A percentile compares a stretch with the other conserved stretches of the same genome.
Conservation (phyloP, 2,888 invertebrate species). For the Gasteruption jaculator region DNA sequence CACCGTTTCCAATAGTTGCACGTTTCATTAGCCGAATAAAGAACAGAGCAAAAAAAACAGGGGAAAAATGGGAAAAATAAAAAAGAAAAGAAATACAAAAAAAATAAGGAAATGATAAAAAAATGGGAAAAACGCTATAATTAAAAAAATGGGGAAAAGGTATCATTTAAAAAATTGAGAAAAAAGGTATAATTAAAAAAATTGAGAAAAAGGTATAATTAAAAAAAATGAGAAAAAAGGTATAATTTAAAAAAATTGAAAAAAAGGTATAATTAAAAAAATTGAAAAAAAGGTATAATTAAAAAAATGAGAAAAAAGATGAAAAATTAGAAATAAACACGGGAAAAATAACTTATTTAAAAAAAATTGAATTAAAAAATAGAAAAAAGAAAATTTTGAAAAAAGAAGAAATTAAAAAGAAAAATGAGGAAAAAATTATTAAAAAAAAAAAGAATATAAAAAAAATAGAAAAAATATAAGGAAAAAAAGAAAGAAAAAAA, state of each 20-base stretch:
- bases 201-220: no score
- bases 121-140: no score
- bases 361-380: conserved; percentile 12
- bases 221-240: conserved; percentile 6
- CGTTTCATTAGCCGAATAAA: no score
- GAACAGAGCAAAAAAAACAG: no score
- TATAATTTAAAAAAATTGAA: conserved; percentile 4
- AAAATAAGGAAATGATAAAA: no score
- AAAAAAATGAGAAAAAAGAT: conserved; percentile 14
- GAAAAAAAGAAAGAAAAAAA: conserved; percentile 15
- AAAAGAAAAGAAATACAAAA: conserved; percentile 5
- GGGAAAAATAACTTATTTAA: conserved; percentile 11
- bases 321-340: conserved; percentile 11
- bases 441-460: conserved; percentile 4
- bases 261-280: conserved; percentile 4
- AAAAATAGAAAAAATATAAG: conserved; percentile 10
- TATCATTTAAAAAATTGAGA: no score
- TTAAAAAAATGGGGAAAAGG: no score
- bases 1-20: no score
- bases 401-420: conserved; percentile 14
- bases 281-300: conserved; percentile 4
- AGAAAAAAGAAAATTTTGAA: conserved; percentile 10
- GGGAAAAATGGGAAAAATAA: no score
- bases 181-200: no score
- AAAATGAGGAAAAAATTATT: conserved; percentile 10